Conservation (phyloP, 1,140 invertebrate genomes). For the Akabosia matsudoensis region DNA sequence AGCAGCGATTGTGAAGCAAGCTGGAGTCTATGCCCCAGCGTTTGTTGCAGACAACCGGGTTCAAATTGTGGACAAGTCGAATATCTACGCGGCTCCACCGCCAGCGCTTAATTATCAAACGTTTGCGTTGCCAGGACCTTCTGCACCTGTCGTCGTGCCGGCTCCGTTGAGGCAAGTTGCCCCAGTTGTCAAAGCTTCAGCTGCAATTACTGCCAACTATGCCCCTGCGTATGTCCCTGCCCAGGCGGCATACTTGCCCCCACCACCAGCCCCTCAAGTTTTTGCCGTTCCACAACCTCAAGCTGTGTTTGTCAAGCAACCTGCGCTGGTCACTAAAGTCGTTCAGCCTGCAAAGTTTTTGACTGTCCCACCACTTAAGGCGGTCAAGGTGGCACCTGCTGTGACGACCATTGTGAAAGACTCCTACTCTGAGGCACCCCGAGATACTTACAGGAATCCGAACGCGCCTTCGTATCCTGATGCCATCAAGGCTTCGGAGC, state of each 20-base stretch:
- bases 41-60: slow-evolving; percentile 25
- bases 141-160: slow-evolving; percentile 18
- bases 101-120: slow-evolving; percentile 4
- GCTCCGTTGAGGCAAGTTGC: not conserved
- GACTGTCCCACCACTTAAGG: not conserved
- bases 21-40: slow-evolving; percentile 15
- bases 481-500: slow-evolving; percentile 17
- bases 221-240: slow-evolving; percentile 3
- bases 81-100: not conserved
- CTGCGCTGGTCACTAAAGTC: not conserved
- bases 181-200: not conserved
- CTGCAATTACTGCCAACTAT: not conserved
- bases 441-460: slow-evolving; percentile 29
- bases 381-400: not conserved
- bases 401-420: slow-evolving; percentile 24
- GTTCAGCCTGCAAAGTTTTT: not conserved
- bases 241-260: not conserved
- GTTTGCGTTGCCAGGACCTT: not conserved
- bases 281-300: not conserved
- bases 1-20: not conserved
- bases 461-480: slow-evolving; percentile 33
- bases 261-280: not conserved
- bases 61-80: slow-evolving; percentile 25
- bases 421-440: slow-evolving; percentile 34
- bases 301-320: slow-evolving; percentile 1